Conservation (phyloP, 1,140 invertebrate species). For the Drosophila pallidifrons region DNA sequence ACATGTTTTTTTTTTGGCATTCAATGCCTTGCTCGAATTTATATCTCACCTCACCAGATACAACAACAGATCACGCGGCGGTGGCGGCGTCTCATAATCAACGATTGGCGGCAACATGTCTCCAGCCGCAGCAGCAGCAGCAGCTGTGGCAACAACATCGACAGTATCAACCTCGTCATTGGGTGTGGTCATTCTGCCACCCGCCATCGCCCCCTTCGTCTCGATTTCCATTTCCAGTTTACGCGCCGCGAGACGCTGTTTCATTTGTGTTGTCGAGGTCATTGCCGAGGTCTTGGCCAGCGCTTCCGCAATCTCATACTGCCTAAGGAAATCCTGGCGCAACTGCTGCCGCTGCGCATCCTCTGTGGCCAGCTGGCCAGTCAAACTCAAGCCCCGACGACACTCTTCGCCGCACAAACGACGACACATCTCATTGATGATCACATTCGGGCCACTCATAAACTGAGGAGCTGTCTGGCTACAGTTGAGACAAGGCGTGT, state of each 20-base stretch:
- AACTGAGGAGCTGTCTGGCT: slow-evolving; percentile 39
- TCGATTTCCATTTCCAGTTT: slow-evolving; percentile 85
- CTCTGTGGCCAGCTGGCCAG: slow-evolving; percentile 47
- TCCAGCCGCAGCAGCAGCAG: slow-evolving; percentile 48
- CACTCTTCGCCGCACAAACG: slow-evolving; percentile 71
- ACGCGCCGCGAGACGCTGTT: slow-evolving; percentile 86
- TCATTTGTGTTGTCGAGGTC: slow-evolving; percentile 86
- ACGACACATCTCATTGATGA: slow-evolving; percentile 78
- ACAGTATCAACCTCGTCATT: slow-evolving; percentile 37
- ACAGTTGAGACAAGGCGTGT: slow-evolving; percentile 68
- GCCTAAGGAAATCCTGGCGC: slow-evolving; percentile 85
- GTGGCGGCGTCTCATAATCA: slow-evolving; percentile 86
- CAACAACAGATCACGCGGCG: slow-evolving; percentile 87
- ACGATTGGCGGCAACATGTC: slow-evolving; percentile 65
- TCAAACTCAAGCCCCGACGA: slow-evolving; percentile 63
- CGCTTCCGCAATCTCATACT: slow-evolving; percentile 87
- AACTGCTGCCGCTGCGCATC: slow-evolving; percentile 31
- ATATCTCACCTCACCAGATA: slow-evolving; percentile 88
- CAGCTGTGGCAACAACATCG: slow-evolving; percentile 12
- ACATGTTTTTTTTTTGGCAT: slow-evolving; percentile 32
- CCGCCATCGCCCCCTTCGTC: slow-evolving; percentile 26
- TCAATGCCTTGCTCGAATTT: slow-evolving; percentile 30
- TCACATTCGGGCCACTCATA: slow-evolving; percentile 28
- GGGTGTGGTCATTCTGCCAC: slow-evolving; percentile 55
- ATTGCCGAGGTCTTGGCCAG: slow-evolving; percentile 87